Conservation (phyloP, 2,797 vertebrate species). For the Alcedo quadribrachys region DNA sequence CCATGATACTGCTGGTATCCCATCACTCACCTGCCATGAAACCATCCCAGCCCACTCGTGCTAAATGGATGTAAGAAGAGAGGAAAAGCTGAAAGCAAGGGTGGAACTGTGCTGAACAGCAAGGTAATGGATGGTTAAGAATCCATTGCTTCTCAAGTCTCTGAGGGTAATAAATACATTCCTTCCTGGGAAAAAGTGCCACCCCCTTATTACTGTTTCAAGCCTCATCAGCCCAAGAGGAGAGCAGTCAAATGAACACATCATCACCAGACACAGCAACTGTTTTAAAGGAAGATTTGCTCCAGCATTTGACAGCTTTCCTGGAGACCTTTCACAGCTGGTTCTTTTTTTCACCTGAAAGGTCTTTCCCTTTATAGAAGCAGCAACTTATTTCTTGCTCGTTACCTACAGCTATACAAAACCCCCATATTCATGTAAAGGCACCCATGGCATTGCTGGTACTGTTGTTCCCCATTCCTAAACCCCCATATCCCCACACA, state of each 20-base stretch:
- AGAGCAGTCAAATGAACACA: background rate
- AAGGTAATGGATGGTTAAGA: slow-evolving; percentile 34
- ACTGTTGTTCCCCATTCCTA: background rate
- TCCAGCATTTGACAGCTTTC: background rate
- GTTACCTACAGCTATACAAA: background rate
- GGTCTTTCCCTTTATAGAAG: background rate
- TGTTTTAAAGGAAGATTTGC: background rate
- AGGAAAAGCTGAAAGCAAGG: slow-evolving; percentile 33
- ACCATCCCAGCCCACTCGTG: background rate
- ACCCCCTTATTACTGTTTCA: slow-evolving; percentile 38
- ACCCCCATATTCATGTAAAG: background rate
- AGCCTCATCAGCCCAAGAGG: slow-evolving; percentile 43
- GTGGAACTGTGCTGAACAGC: slow-evolving; percentile 13
- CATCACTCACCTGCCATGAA: background rate
- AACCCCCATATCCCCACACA: background rate
- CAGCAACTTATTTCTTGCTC: background rate
- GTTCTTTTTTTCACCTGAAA: background rate
- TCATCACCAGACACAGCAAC: background rate
- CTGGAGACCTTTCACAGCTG: background rate
- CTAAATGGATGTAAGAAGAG: slow-evolving; percentile 36
- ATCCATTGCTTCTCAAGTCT: slow-evolving; percentile 4
- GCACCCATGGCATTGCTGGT: background rate
- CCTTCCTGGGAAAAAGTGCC: slow-evolving; percentile 9
- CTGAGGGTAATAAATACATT: slow-evolving; percentile 25
- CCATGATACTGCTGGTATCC: background rate